Base-by-base conservation (phyloP, 2,113 vertebrate genomes). In the Bucco capensis region DNA sequence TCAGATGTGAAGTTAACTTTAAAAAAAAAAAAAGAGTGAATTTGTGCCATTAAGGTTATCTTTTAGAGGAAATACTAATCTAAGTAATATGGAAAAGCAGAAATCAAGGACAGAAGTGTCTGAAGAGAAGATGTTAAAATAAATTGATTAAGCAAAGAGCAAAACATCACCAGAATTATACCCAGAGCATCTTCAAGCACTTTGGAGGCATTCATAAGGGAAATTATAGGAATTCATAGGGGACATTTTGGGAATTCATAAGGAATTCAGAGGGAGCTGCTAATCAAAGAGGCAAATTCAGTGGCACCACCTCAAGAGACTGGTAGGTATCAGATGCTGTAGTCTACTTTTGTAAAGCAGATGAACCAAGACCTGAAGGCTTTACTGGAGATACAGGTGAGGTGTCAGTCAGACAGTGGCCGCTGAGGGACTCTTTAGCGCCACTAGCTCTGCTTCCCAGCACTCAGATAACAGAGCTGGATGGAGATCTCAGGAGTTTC, bases 271-370 rank as follows among this genome's bases (percentile, higher is more conserved):
- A 57, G 11, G 58, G 25, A 75, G 31, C 77, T 81, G 24, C n/a
- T 84, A 37, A 81, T 69, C 50, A 76, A 49, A 86, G 58, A 57
- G 53, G 23, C 28, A 73, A 76, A 44, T n/a, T 35, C 72, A 38
- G 10, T 35, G 60, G 38, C 49, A 56, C 2, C 0, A 1, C 31
- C 24, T 75, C 73, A 47, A 33, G 27, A 23, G 51, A 53, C 8
- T 27, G 46, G 40, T 4, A 58, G 40, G 21, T 37, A n/a, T 35
- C 1, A 1, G 42, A 10, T 3, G 15, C 1, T 28, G 11, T 6
- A 49, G 30, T 17, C 56, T 57, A 35, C 4, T 83, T 58, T 64
- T 67, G 65, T 25, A 44, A 51, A 92, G n/a, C 30, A 64, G 61
- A 31, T 67, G 57, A 90, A 33, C 27, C 47, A 84, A 65, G 64